phyloP scores from a whole-genome alignment of 2,888 invertebrate genomes.

The Hyposoter didymator region DNA sequence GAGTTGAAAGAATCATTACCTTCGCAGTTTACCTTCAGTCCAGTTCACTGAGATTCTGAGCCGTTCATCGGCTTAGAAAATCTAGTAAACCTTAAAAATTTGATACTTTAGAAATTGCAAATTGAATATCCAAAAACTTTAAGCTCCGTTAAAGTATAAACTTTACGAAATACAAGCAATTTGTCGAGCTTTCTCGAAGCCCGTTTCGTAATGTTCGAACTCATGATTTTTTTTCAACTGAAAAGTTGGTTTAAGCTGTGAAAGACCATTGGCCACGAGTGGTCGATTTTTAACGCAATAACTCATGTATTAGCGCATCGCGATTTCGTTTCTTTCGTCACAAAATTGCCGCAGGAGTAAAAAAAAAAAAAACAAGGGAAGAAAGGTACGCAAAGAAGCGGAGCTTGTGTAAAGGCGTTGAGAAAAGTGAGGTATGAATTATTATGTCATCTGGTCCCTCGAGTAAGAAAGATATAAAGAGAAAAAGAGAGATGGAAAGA shows the following conservation, averaged over 20 bases:
- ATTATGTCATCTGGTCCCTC: constrained; percentile 63
- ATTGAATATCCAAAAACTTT: background rate
- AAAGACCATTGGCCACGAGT: constrained; percentile 18
- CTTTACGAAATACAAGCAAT: background rate
- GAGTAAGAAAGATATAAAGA: constrained; percentile 23
- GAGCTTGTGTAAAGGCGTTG: constrained; percentile 12
- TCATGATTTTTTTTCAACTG: constrained; percentile 12
- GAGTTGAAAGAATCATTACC: background rate
- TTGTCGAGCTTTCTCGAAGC: background rate
- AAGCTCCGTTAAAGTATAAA: background rate
- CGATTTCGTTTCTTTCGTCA: constrained; percentile 50
- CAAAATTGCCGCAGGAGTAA: constrained; percentile 3
- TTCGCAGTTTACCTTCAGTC: background rate
- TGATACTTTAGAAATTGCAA: background rate
- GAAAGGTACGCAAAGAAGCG: background rate
- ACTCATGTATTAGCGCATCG: constrained; percentile 34
- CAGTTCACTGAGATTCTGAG: background rate
- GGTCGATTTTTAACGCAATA: constrained; percentile 29
- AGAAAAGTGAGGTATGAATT: constrained; percentile 48
- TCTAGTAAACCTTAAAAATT: background rate
- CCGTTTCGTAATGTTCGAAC: background rate
- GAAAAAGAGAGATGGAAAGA: constrained; percentile 20
- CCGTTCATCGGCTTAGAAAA: background rate
- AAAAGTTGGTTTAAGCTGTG: background rate
- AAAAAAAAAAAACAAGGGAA: constrained; percentile 17